Evolutionary conservation across 2,888 invertebrate species (phyloP).

Genomic region (Neria commutata): DNA sequence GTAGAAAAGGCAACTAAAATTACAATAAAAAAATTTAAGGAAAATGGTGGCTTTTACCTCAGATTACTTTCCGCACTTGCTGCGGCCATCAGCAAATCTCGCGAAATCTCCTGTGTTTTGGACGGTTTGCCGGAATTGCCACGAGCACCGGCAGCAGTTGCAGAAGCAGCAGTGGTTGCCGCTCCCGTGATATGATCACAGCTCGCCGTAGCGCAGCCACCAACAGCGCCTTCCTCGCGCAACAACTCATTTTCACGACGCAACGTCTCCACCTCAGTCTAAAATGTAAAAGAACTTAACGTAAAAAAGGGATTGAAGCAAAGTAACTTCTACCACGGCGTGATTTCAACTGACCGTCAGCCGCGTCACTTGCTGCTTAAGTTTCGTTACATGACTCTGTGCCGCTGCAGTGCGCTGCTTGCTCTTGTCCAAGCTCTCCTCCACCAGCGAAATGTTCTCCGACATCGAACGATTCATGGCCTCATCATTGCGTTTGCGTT

Average conservation of each 20-base stretch:
- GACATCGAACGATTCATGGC: conserved; percentile 65
- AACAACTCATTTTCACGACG: conserved; percentile 65
- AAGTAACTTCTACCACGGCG: too few relatives aligned
- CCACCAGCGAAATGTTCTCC: conserved; percentile 67
- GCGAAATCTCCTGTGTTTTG: conserved; percentile 65
- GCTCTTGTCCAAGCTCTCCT: conserved; percentile 67
- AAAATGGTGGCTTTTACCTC: too few relatives aligned
- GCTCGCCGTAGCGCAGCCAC: conserved; percentile 39
- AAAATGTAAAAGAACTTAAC: neutral
- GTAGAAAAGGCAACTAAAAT: too few relatives aligned
- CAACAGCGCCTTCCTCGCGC: conserved; percentile 63
- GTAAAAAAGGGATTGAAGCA: neutral
- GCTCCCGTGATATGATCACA: conserved; percentile 32
- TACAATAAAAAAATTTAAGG: too few relatives aligned
- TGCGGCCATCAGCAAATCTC: conserved; percentile 69
- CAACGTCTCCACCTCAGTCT: conserved; percentile 64
- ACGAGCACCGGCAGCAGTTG: conserved; percentile 45
- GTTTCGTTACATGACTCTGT: conserved; percentile 68
- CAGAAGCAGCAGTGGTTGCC: conserved; percentile 9
- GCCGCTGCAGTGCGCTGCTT: conserved; percentile 69
- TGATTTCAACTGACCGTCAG: conserved; percentile 66
- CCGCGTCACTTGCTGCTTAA: conserved; percentile 74
- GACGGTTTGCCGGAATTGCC: conserved; percentile 58
- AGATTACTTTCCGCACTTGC: conserved; percentile 71
- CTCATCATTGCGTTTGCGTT: conserved; percentile 63